Evolutionary conservation across 1,140 invertebrate genomes (phyloP), one percentile per base, ranked within the genome.

Genomic region (Vollenhovia emeryi): DNA sequence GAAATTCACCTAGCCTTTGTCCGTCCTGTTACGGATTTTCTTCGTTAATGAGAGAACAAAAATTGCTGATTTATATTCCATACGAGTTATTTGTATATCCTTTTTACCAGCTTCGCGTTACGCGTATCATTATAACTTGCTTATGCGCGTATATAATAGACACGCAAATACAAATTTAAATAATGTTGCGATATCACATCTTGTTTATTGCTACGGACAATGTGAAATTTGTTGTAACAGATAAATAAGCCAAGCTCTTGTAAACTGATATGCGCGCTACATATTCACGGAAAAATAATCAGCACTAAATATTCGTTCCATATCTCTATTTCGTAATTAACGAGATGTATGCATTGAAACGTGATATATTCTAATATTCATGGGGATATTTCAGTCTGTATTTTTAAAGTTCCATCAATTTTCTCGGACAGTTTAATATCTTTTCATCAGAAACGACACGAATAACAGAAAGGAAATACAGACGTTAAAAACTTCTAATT

Each of bases 351-450:
- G 5, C 45, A 66, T 27, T 48, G 7, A 40, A 66, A 43, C 27
- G 8, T 24, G 21, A 69, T 52, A 69, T 7, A 40, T 1, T 52
- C 5, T 69, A 69, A 69, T 62, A 64, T 52, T 48, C 4, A 48
- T 78, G 40, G 18, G 8, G n/a, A 50, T 36, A 21, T 78, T 66
- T 78, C 3, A 50, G 62, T 62, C 24, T 0, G 4, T 8, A 11
- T 74, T 76, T 76, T 76, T 76, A 15, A 55, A 74, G 21, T 24
- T 8, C 0, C 4, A 40, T 57, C 15, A n/a, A 57, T 74, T 74
- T 73, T 40, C 13, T 27, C n/a, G n/a, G 33, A 40, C 13, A 57
- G n/a, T 74, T 68, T 33, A 76, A 76, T 13, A 45, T 43, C 7
- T 76, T 62, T 76, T 62, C 52, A 75, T 75, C 36, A 59, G 40